These are phyloP conservation scores for Amyelois transitella DNA, from an alignment of 1,140 invertebrate species.

Conservation along the genomic window DNA sequence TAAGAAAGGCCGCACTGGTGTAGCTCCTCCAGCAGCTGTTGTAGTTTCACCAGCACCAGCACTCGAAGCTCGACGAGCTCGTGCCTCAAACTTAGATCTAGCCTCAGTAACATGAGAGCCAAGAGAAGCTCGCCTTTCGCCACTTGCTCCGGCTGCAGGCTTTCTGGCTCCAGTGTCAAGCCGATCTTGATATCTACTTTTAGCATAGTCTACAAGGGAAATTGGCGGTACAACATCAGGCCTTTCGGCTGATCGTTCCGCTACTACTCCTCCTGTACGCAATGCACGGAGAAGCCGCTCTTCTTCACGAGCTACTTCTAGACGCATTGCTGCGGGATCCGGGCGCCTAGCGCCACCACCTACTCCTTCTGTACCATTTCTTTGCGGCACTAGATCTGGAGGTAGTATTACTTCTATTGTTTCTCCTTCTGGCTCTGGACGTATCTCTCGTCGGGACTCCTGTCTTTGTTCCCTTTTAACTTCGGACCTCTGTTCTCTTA, in stretches of 20 bases:
- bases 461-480: slow-evolving; percentile 41
- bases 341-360: slow-evolving; percentile 40
- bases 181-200: slow-evolving; percentile 78
- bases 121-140: slow-evolving; percentile 56
- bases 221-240: slow-evolving; percentile 63
- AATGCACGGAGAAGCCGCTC: slow-evolving; percentile 85
- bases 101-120: slow-evolving; percentile 61
- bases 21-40: slow-evolving; percentile 54
- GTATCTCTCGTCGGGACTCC: slow-evolving; percentile 42
- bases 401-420: slow-evolving; percentile 48
- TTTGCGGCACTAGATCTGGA: slow-evolving; percentile 54
- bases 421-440: slow-evolving; percentile 37
- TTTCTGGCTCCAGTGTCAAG: slow-evolving; percentile 75
- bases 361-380: slow-evolving; percentile 57
- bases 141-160: slow-evolving; percentile 54
- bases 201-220: slow-evolving; percentile 79
- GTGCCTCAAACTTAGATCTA: slow-evolving; percentile 66
- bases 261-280: slow-evolving; percentile 82
- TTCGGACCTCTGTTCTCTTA: slow-evolving; percentile 38
- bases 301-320: slow-evolving; percentile 85
- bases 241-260: slow-evolving; percentile 66
- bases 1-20: slow-evolving; percentile 86
- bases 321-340: slow-evolving; percentile 67
- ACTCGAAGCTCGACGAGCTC: slow-evolving; percentile 59
- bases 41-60: slow-evolving; percentile 59